phyloP scores from a whole-genome alignment of 2,888 invertebrate genomes.

The Adelphocoris suturalis region DNA sequence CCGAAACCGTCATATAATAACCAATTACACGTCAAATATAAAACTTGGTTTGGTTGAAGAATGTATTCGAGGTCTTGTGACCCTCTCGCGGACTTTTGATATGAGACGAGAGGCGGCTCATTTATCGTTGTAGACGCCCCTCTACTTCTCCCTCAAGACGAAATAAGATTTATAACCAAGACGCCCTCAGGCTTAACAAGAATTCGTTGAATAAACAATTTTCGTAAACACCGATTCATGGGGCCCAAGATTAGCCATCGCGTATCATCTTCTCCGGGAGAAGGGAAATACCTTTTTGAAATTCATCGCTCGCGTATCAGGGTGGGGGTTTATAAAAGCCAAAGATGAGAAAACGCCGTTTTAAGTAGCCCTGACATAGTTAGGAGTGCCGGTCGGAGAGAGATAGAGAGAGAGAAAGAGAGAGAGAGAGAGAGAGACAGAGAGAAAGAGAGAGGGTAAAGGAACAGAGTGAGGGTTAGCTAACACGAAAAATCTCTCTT shows the following conservation, averaged over 20 bases:
- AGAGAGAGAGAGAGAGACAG: too few relatives aligned
- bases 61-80: too few relatives aligned
- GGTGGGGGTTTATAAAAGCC: background rate
- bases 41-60: too few relatives aligned
- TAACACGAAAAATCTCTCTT: constrained; percentile 27
- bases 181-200: background rate
- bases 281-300: background rate
- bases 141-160: background rate
- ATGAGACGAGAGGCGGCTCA: too few relatives aligned
- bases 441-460: too few relatives aligned
- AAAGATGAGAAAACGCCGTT: constrained; percentile 23
- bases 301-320: background rate
- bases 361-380: constrained; percentile 19
- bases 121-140: too few relatives aligned
- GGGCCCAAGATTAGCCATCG: constrained; percentile 7
- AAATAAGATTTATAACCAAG: background rate
- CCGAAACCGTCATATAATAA: too few relatives aligned
- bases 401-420: too few relatives aligned
- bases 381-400: background rate
- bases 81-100: too few relatives aligned
- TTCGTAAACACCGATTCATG: constrained; percentile 1
- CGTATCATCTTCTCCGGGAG: background rate
- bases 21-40: too few relatives aligned
- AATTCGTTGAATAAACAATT: constrained; percentile 21
- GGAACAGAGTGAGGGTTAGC: background rate